Conservation (phyloP, 2,113 vertebrate species). For the Dipodomys merriami region DNA sequence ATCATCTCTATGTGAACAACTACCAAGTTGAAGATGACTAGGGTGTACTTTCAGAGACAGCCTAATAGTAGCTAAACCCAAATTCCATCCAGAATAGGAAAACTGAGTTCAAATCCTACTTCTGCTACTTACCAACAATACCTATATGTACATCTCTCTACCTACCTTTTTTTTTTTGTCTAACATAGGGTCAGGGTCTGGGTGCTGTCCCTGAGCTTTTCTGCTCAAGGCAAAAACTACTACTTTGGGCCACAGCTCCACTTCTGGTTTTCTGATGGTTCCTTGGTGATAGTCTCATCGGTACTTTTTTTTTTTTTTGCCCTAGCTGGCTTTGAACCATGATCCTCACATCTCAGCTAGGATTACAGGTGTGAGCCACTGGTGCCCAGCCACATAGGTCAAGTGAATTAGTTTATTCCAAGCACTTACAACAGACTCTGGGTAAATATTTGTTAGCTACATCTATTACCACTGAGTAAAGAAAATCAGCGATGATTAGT, state of each 20-base stretch:
- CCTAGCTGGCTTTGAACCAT: too few relatives aligned
- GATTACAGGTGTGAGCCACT: too few relatives aligned
- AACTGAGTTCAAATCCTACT: neutral
- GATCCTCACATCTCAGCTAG: too few relatives aligned
- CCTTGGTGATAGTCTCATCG: too few relatives aligned
- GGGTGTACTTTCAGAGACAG: conserved; percentile 25
- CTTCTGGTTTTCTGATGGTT: too few relatives aligned
- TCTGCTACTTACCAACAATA: neutral
- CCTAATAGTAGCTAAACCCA: neutral
- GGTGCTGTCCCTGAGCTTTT: too few relatives aligned
- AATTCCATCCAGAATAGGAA: neutral
- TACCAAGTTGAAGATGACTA: neutral
- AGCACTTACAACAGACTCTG: neutral
- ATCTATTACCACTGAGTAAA: neutral
- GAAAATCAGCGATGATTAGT: neutral
- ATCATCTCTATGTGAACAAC: neutral
- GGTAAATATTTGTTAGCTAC: neutral
- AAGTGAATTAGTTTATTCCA: neutral
- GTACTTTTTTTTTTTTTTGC: too few relatives aligned
- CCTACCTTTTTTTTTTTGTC: too few relatives aligned
- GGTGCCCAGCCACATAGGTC: neutral
- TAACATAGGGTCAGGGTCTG: too few relatives aligned
- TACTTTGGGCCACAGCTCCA: too few relatives aligned
- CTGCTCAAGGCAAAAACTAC: too few relatives aligned
- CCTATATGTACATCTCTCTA: neutral